Percentiles rank a stretch among this genome's conserved stretches.
These are phyloP conservation scores for Drosophila nikananu DNA, from an alignment of 1,140 invertebrate genomes.

Conservation along the genomic window DNA sequence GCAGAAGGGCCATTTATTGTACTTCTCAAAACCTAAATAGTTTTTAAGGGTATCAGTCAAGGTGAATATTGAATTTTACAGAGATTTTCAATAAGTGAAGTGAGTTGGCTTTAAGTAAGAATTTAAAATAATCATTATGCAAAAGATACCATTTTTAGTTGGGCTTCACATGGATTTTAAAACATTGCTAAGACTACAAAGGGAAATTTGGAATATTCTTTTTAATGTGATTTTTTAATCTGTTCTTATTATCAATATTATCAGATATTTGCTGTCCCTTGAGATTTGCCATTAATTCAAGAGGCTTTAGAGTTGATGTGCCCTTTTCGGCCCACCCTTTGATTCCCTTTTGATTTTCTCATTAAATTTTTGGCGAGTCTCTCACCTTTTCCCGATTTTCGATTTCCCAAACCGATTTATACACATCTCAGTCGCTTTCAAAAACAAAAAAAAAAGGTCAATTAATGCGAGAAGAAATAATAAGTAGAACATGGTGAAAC, in stretches of 20 bases:
- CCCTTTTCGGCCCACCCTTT: background rate
- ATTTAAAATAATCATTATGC: background rate
- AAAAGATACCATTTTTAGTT: background rate
- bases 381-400: slow-evolving; percentile 9
- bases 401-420: slow-evolving; percentile 46
- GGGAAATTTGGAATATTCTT: too few relatives aligned
- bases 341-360: slow-evolving; percentile 22
- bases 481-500: slow-evolving; percentile 17
- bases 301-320: background rate
- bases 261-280: background rate
- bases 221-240: too few relatives aligned
- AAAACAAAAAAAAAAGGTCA: slow-evolving; percentile 41
- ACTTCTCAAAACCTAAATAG: slow-evolving; percentile 3
- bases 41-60: background rate
- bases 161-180: background rate
- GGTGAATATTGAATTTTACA: background rate
- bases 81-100: too few relatives aligned
- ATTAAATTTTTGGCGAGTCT: slow-evolving; percentile 27
- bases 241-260: background rate
- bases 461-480: slow-evolving; percentile 40
- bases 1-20: background rate
- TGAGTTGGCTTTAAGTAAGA: background rate
- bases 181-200: background rate
- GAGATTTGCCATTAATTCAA: slow-evolving; percentile 21
- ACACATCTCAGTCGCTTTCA: slow-evolving; percentile 7